phyloP scores from a whole-genome alignment of 2,888 invertebrate species.

The Erebia epiphron region DNA sequence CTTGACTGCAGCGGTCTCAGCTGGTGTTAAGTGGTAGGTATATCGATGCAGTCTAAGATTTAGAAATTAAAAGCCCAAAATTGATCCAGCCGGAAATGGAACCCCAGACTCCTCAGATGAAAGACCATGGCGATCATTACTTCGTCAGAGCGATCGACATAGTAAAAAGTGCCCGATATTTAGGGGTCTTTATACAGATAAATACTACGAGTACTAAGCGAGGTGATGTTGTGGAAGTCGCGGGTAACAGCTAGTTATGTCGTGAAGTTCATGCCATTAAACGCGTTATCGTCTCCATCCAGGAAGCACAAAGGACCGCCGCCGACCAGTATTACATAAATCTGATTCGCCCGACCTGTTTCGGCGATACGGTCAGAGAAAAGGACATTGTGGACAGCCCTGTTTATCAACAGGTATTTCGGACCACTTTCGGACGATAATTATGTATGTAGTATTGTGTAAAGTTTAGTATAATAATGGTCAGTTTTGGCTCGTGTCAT shows the following conservation, averaged over 20 bases:
- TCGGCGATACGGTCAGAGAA: conserved; percentile 16
- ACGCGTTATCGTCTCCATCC: conserved; percentile 19
- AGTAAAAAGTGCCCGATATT: too few species aligned
- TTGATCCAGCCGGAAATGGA: too few species aligned
- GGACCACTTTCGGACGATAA: conserved; percentile 11
- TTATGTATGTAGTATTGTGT: neutral
- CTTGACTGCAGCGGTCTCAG: too few species aligned
- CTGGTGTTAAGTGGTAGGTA: too few species aligned
- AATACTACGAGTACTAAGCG: neutral
- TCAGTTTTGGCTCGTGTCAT: neutral
- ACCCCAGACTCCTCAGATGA: too few species aligned
- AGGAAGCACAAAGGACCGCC: conserved; percentile 24
- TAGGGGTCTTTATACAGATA: too few species aligned
- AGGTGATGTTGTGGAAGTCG: neutral
- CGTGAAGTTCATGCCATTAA: conserved; percentile 10
- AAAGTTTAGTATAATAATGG: neutral
- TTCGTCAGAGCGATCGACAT: too few species aligned
- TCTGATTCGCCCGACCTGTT: conserved; percentile 23
- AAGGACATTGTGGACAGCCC: conserved; percentile 22
- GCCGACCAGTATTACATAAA: conserved; percentile 27
- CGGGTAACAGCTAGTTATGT: neutral
- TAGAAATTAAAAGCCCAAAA: too few species aligned
- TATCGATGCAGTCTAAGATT: too few species aligned
- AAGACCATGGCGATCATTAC: too few species aligned
- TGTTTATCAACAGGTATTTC: conserved; percentile 18